phyloP scores from a whole-genome alignment of 2,888 invertebrate species.

The Drosophila monieri region DNA sequence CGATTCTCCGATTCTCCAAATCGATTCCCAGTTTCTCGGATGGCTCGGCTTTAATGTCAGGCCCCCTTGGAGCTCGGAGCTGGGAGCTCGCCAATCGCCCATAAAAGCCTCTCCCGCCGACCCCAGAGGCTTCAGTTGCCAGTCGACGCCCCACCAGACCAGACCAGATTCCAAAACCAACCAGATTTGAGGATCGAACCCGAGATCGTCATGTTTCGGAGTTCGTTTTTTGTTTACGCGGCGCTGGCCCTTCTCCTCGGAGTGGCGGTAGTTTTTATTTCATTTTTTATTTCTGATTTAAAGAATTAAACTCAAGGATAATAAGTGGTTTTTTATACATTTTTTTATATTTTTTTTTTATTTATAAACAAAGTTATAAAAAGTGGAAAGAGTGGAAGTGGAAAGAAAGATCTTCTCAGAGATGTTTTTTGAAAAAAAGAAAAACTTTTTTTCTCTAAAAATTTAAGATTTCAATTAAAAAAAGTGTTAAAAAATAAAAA shows the following conservation, averaged over 20 bases:
- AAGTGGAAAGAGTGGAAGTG: no score
- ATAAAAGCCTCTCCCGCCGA: constrained; percentile 50
- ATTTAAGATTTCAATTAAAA: no score
- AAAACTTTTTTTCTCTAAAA: no score
- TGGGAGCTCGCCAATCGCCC: not conserved
- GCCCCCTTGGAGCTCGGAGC: constrained; percentile 6
- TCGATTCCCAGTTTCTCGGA: not conserved
- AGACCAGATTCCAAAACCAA: not conserved
- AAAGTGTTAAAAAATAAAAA: no score
- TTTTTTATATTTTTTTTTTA: not conserved
- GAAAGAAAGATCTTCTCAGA: no score
- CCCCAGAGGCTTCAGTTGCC: constrained; percentile 48
- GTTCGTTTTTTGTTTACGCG: not conserved
- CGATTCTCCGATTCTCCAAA: constrained; percentile 6
- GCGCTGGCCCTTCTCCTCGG: constrained; percentile 1
- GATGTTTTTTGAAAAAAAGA: no score
- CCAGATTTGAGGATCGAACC: not conserved
- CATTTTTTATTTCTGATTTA: not conserved
- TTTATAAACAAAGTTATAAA: not conserved
- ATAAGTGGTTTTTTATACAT: not conserved
- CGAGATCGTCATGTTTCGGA: constrained; percentile 11
- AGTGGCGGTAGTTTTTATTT: constrained; percentile 12
- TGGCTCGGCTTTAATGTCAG: constrained; percentile 15
- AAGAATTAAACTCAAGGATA: not conserved
- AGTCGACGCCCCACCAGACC: not conserved